Evolutionary conservation across 2,797 vertebrate genomes (phyloP).

Genomic region (Mormyrus proboscirostris): DNA sequence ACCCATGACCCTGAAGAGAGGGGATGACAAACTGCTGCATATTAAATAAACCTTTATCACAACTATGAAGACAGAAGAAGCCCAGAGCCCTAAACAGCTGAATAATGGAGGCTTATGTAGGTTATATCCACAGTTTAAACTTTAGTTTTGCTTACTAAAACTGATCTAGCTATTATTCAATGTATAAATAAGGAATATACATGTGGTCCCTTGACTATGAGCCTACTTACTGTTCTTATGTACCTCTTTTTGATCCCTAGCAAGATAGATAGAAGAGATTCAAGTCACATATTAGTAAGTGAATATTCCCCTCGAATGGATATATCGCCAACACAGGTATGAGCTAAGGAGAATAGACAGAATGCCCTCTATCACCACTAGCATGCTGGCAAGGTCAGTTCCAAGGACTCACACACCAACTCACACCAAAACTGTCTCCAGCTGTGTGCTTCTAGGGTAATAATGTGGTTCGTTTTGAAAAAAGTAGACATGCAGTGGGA

Average conservation of each 20-base stretch:
- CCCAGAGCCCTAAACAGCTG: not conserved
- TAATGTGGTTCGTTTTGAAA: not conserved
- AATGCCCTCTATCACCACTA: not conserved
- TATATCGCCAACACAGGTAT: not conserved
- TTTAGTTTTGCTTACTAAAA: not conserved
- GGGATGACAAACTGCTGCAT: not conserved
- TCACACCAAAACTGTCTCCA: not conserved
- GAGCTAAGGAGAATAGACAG: not conserved
- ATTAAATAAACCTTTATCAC: not conserved
- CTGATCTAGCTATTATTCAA: not conserved
- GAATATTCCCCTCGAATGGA: not conserved
- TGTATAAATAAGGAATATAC: not conserved
- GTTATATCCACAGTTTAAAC: not conserved
- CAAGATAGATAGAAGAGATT: not conserved
- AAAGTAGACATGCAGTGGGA: not conserved
- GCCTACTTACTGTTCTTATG: not conserved
- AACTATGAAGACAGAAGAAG: not conserved
- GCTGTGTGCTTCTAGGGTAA: not conserved
- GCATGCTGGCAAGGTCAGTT: not conserved
- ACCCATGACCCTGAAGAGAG: not conserved
- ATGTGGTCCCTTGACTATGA: not conserved
- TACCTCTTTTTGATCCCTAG: not conserved
- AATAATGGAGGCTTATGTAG: not conserved
- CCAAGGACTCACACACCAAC: not conserved
- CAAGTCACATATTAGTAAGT: not conserved